Evolutionary conservation across 53 echinoderm and acorn worm species (phyloP), one percentile per base, ranked within the genome.

Genomic region (Crossaster papposus): DNA sequence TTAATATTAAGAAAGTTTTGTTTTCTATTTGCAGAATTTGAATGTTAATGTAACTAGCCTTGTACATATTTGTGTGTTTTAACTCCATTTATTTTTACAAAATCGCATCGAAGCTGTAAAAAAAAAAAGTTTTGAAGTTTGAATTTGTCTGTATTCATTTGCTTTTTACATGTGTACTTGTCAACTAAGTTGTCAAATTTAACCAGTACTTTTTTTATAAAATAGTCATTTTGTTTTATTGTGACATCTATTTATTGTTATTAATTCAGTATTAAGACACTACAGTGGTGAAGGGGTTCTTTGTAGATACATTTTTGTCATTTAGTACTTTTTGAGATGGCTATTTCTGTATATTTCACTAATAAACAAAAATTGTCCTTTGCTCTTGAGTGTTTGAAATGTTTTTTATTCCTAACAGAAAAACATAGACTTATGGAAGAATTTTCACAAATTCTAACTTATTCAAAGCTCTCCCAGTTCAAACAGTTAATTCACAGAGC

Each of bases 321-420:
- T 83, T 84, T 84, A 51, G 84, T 70, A 70, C 64, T 36, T 84
- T 84, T 84, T 32, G 84, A 84, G 83, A 83, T 32, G 70, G 53
- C 84, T 84, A 84, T 84, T 84, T 72, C 84, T 84, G 84, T 84
- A 84, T 38, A 84, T 84, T 84, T 84, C 84, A 84, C 72, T 84
- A 84, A 84, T 84, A 84, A 83, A 83, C n/a, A n/a, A 84, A 51
- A 58, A 58, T 58, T 14, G 72, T 51, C 52, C 32, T 84, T 84
- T 50, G 84, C 72, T 83, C 38, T 50, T 22, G 37, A 24, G 24
- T 77, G 12, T 15, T 24, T 78, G 50, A 26, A 79, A 29, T 79
- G 77, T 35, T 24, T 23, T 23, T 14, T 34, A 12, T 24, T 34
- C 17, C 17, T 3, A 2, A 58, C 15, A 14, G 58, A 17, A 58